Evolutionary conservation across 2,888 invertebrate genomes (phyloP).

Genomic region (Clusia tigrina): DNA sequence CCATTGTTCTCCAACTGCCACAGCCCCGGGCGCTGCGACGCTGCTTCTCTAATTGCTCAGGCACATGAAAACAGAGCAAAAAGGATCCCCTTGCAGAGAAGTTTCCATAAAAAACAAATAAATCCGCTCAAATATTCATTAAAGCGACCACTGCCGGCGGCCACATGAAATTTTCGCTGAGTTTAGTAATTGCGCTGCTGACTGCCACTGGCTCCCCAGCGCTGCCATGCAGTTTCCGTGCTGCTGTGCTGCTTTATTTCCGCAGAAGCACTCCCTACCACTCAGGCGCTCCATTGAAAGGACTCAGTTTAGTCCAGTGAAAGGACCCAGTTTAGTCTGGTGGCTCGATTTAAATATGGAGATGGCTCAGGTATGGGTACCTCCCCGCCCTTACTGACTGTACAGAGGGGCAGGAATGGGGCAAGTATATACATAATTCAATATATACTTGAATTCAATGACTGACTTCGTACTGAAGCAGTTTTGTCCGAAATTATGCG

Average conservation of each 20-base stretch:
- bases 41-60: slow-evolving; percentile 10
- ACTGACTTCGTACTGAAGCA: no score
- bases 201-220: neutral
- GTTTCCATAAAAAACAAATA: slow-evolving; percentile 37
- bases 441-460: no score
- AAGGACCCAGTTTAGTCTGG: no score
- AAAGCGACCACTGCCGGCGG: slow-evolving; percentile 50
- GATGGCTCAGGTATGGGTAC: no score
- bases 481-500: no score
- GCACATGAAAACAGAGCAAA: slow-evolving; percentile 7
- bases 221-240: neutral
- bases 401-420: no score
- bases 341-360: no score
- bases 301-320: no score
- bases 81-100: slow-evolving; percentile 5
- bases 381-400: no score
- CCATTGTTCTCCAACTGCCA: neutral
- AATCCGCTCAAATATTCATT: slow-evolving; percentile 57
- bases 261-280: no score
- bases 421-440: no score
- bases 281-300: no score
- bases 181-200: slow-evolving; percentile 28
- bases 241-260: neutral
- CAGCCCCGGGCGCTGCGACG: neutral
- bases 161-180: slow-evolving; percentile 30